These are phyloP conservation scores for Zaprionus ghesquierei DNA, from an alignment of 1,140 invertebrate genomes.

Conservation along the genomic window DNA sequence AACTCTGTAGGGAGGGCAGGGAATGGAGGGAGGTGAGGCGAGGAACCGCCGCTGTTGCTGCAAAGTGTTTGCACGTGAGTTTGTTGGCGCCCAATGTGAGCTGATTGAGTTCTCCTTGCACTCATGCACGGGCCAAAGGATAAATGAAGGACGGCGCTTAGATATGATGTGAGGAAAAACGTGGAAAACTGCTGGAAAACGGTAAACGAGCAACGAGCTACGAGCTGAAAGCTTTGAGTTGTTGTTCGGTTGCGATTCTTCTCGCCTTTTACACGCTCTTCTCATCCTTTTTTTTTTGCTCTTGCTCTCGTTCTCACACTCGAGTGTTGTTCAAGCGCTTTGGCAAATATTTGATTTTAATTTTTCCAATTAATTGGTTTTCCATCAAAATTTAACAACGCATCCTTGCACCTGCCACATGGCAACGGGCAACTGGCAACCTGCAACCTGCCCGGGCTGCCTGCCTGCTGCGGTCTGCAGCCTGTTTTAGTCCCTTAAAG, in stretches of 20 bases:
- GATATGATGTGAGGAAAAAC: slow-evolving; percentile 50
- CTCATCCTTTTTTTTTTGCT: slow-evolving; percentile 5
- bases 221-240: slow-evolving; percentile 28
- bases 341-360: slow-evolving; percentile 80
- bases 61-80: slow-evolving; percentile 81
- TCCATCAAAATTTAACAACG: slow-evolving; percentile 69
- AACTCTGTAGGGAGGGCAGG: not conserved
- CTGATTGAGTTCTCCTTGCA: slow-evolving; percentile 67
- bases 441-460: not conserved
- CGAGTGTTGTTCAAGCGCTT: slow-evolving; percentile 75
- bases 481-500: slow-evolving; percentile 19
- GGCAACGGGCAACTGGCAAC: not conserved
- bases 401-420: slow-evolving; percentile 38
- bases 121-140: slow-evolving; percentile 56
- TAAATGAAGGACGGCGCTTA: slow-evolving; percentile 79
- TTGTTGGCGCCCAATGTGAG: slow-evolving; percentile 72
- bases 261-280: not conserved
- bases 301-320: not conserved
- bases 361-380: slow-evolving; percentile 80
- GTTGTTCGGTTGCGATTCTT: slow-evolving; percentile 16
- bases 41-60: slow-evolving; percentile 1
- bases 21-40: not conserved
- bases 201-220: slow-evolving; percentile 16
- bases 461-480: slow-evolving; percentile 12
- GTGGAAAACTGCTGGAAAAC: not conserved